Evolutionary conservation across 2,113 vertebrate species (phyloP).

Genomic region (Barnardius zonarius): DNA sequence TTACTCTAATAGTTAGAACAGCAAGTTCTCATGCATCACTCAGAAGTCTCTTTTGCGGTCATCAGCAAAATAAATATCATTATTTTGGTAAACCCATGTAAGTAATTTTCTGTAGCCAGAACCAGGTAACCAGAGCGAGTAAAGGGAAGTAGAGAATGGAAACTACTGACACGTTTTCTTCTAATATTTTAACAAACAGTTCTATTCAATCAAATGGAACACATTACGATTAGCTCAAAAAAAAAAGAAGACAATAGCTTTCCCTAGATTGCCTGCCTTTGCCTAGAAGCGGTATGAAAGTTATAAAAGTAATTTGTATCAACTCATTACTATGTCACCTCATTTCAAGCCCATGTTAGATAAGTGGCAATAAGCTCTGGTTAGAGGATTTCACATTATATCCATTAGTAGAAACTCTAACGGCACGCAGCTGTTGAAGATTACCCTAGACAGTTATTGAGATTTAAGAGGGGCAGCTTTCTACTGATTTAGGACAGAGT

Average conservation of each 20-base stretch:
- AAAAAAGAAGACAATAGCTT: conserved; percentile 80
- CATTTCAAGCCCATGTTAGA: conserved; percentile 66
- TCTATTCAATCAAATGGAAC: conserved; percentile 68
- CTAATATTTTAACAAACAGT: conserved; percentile 74
- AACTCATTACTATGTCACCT: conserved; percentile 82
- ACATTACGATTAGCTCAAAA: conserved; percentile 77
- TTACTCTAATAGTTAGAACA: background rate
- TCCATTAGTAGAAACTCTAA: conserved; percentile 62
- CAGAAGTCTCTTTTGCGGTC: conserved; percentile 7
- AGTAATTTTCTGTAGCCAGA: conserved; percentile 8
- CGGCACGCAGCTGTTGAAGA: conserved; percentile 58
- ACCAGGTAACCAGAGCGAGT: background rate
- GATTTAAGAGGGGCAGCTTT: conserved; percentile 61
- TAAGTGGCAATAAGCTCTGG: conserved; percentile 63
- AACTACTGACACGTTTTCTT: conserved; percentile 58
- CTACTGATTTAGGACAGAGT: conserved; percentile 50
- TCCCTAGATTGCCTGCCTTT: conserved; percentile 78
- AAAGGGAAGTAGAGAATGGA: background rate
- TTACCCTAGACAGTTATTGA: conserved; percentile 66
- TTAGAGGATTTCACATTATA: conserved; percentile 43
- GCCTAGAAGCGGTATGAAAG: conserved; percentile 73
- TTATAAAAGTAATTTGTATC: conserved; percentile 85
- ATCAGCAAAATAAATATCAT: conserved; percentile 56
- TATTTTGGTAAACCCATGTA: conserved; percentile 50
- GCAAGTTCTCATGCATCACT: background rate